Evolutionary conservation across 2,888 invertebrate genomes (phyloP).

Genomic region (Sarcophaga rosellei): DNA sequence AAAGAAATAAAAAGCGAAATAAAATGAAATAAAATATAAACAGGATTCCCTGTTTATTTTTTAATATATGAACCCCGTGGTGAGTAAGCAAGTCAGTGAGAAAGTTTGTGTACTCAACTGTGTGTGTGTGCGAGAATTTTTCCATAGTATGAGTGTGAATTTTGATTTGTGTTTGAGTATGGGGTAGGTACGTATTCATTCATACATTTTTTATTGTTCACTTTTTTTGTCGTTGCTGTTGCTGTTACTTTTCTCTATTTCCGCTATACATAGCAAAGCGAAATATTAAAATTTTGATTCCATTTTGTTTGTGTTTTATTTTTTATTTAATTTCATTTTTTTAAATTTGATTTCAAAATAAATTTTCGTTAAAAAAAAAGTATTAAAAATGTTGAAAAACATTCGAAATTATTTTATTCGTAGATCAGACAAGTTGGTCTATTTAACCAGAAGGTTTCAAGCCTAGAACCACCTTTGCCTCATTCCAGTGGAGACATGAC

Average conservation of each 20-base stretch:
- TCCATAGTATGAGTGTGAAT: conserved; percentile 21
- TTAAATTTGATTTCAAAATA: too few species aligned
- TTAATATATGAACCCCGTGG: conserved; percentile 56
- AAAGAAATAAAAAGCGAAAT: conserved; percentile 23
- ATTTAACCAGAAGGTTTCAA: too few species aligned
- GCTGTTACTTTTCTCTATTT: not conserved
- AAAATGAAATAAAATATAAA: conserved; percentile 58
- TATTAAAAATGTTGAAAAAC: too few species aligned
- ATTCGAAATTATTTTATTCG: too few species aligned
- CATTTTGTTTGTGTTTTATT: too few species aligned
- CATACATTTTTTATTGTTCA: conserved; percentile 48
- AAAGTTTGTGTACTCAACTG: not conserved
- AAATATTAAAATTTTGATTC: too few species aligned
- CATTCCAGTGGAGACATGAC: too few species aligned
- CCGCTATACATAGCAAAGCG: too few species aligned
- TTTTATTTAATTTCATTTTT: too few species aligned
- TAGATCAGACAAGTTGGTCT: too few species aligned
- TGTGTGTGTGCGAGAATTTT: not conserved
- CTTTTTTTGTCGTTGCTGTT: conserved; percentile 18
- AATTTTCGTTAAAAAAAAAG: too few species aligned
- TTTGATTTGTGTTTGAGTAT: conserved; percentile 28
- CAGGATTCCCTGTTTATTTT: conserved; percentile 62
- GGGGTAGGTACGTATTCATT: not conserved
- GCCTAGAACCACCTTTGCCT: too few species aligned
- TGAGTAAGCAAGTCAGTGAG: not conserved